Base-by-base conservation (phyloP, 2,888 invertebrate genomes). In the Mechanitis mazaeus region DNA sequence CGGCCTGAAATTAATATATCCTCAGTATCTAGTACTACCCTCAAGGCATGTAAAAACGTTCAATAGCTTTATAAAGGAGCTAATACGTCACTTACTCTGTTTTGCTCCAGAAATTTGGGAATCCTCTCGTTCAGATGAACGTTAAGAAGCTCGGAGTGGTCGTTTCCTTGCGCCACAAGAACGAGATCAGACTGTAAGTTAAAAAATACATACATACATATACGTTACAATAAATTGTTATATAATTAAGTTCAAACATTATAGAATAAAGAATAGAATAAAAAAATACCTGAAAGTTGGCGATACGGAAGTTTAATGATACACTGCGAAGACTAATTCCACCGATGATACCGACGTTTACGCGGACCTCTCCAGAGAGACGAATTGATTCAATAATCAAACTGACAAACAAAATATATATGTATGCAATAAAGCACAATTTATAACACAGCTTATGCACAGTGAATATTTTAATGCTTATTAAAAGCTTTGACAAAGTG, bases 321-420 rank as follows among this genome's bases (percentile, higher is more conserved):
- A 85, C 28, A 6, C 68, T 68, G 20, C 76, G 70, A 45, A 87
- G 59, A n/a, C 72, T 70, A 58, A 83, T 73, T 0, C 85, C 86
- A 3, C 72, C 64, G 65, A 85, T 76, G 65, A 69, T 59, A 9
- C 71, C 66, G 20, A 69, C 3, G 1, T 78, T 80, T 0, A 81
- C 0, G 58, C 63, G 74, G 0, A 84, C 70, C 0, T 70, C 64
- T 4, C 77, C 83, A 0, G 5, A 3, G 0, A 83, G 2, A 1
- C 75, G 69, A 3, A 77, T 53, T 12, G 74, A 55, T 0, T 56
- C 64, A 47, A 87, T 68, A 0, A 67, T 66, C 3, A 83, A 11
- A 2, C 85, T 85, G 70, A 1, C 70, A 65, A 35, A 35, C 5
- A 35, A 35, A 35, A 35, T 35, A 35, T 35, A 35, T 20, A 20